A percentile compares a stretch with the other conserved stretches of the same genome.
Conservation (phyloP, 2,888 invertebrate species). For the Pheosia gnoma region DNA sequence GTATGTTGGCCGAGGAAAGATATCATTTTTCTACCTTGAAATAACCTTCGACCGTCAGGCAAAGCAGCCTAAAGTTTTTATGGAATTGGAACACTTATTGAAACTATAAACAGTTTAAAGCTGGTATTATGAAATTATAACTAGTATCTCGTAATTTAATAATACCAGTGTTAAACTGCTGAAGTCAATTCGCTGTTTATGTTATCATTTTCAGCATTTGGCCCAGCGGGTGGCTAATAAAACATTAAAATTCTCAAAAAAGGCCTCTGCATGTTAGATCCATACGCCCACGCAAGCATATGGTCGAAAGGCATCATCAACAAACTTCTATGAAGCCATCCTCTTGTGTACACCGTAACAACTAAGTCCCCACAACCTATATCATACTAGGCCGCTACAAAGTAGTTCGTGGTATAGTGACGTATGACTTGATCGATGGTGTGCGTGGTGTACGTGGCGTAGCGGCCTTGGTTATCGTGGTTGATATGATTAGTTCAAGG, state of each 20-base stretch:
- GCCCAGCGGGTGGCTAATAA: too few species aligned
- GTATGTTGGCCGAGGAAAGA: slow-evolving; percentile 16
- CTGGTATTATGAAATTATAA: not conserved
- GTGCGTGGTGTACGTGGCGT: slow-evolving; percentile 38
- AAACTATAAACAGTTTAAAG: not conserved
- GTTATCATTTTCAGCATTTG: too few species aligned
- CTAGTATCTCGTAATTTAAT: not conserved
- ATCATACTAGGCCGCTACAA: slow-evolving; percentile 19
- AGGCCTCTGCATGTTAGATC: too few species aligned
- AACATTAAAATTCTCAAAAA: too few species aligned
- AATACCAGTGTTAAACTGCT: too few species aligned
- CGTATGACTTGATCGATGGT: slow-evolving; percentile 53
- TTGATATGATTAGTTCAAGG: slow-evolving; percentile 62
- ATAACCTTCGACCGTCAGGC: slow-evolving; percentile 2
- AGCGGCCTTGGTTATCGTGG: slow-evolving; percentile 50
- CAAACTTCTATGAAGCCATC: too few species aligned
- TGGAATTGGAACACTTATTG: not conserved
- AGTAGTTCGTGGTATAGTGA: slow-evolving; percentile 21
- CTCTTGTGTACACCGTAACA: not conserved
- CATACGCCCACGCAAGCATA: too few species aligned
- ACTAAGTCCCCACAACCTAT: slow-evolving; percentile 15
- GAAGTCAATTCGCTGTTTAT: too few species aligned
- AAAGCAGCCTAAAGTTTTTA: not conserved
- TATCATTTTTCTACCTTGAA: slow-evolving; percentile 12
- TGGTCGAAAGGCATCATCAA: too few species aligned